These are phyloP conservation scores for Drosophila elegans DNA, from an alignment of 1,140 invertebrate genomes.

Conservation along the genomic window DNA sequence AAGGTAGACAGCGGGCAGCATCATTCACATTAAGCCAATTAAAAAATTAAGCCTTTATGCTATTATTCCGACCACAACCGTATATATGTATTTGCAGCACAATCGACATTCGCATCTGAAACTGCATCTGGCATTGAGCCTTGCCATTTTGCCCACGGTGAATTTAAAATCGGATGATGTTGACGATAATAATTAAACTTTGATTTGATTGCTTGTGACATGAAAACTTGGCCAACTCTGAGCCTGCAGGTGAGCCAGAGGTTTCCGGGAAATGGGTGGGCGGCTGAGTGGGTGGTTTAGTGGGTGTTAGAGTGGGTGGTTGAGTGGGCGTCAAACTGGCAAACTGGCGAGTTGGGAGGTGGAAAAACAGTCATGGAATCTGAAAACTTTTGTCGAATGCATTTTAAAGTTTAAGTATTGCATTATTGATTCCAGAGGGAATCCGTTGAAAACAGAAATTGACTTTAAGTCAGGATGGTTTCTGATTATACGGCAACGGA, in stretches of 20 bases:
- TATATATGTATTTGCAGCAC: not conserved
- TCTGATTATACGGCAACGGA: not conserved
- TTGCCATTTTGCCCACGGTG: conserved; percentile 23
- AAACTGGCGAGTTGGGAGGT: conserved; percentile 1
- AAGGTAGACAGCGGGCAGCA: too few species aligned
- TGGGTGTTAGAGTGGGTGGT: not conserved
- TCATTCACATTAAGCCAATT: not conserved
- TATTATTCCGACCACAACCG: not conserved
- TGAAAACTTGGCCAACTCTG: conserved; percentile 41
- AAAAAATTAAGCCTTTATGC: not conserved
- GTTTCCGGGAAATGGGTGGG: not conserved
- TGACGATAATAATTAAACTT: conserved; percentile 54
- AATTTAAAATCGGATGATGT: conserved; percentile 50
- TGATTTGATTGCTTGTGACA: conserved; percentile 42
- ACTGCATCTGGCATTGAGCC: conserved; percentile 7
- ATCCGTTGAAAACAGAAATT: conserved; percentile 10
- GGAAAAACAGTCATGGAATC: not conserved
- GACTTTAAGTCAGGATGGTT: not conserved
- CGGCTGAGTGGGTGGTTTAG: not conserved
- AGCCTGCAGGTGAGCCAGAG: conserved; percentile 18
- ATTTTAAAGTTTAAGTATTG: conserved; percentile 30
- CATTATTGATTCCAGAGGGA: conserved; percentile 33
- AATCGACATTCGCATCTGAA: not conserved
- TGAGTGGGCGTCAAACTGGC: not conserved
- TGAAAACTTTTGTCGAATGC: conserved; percentile 12